Percentiles rank a stretch among this genome's conserved stretches.
Evolutionary conservation across 2,797 vertebrate genomes (phyloP).

Genomic region (Novumbra hubbsi): DNA sequence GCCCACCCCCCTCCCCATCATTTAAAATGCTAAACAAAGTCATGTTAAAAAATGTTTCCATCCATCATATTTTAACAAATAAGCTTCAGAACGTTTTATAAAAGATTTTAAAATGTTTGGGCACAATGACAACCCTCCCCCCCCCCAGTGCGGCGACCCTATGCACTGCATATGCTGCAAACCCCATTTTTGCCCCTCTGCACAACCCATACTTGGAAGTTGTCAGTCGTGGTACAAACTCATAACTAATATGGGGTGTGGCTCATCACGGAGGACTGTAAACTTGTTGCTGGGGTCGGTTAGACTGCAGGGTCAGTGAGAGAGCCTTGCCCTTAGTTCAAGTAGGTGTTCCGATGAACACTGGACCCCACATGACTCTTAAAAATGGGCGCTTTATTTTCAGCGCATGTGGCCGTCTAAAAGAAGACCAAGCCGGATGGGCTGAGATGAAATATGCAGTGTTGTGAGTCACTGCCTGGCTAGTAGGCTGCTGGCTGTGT

Average conservation of each 20-base stretch:
- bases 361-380: conserved; percentile 23
- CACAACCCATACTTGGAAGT: background rate
- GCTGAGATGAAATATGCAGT: conserved; percentile 45
- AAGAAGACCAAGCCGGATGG: conserved; percentile 28
- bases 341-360: conserved; percentile 19
- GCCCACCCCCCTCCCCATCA: too few species aligned
- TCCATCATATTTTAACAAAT: too few species aligned
- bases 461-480: conserved; percentile 42
- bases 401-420: conserved; percentile 25
- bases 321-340: background rate
- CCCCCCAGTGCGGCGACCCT: too few species aligned
- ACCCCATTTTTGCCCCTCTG: too few species aligned
- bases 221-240: background rate
- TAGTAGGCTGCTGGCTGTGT: conserved; percentile 29
- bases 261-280: background rate
- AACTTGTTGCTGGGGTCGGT: conserved; percentile 6
- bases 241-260: too few species aligned
- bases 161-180: too few species aligned
- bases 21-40: too few species aligned
- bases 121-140: too few species aligned
- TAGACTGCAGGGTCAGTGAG: conserved; percentile 9
- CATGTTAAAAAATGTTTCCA: too few species aligned
- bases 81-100: too few species aligned
- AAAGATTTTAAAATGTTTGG: too few species aligned
- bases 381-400: conserved; percentile 26